Percentiles rank a stretch among this genome's conserved stretches.
Conservation (phyloP, 2,797 vertebrate species). For the Bradypus variegatus region DNA sequence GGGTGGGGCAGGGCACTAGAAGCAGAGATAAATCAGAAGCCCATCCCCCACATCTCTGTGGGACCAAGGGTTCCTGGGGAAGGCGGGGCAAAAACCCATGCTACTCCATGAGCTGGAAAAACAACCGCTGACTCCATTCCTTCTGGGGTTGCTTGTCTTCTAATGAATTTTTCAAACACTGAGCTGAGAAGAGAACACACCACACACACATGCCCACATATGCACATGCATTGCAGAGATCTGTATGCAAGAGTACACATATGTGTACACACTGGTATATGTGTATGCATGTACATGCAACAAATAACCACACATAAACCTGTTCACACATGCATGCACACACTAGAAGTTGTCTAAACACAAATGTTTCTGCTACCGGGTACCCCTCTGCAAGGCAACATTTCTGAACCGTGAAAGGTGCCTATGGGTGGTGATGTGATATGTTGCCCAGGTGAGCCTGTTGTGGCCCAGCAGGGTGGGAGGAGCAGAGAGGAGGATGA, state of each 20-base stretch:
- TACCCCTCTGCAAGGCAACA: not conserved
- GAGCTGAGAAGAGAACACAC: conserved; percentile 21
- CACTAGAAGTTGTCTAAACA: not conserved
- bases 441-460: not conserved
- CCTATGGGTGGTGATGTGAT: not conserved
- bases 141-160: conserved; percentile 39
- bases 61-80: not conserved
- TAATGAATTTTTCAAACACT: conserved; percentile 45
- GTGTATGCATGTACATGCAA: not conserved
- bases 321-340: not conserved
- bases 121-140: conserved; percentile 32
- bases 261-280: not conserved
- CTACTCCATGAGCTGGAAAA: conserved; percentile 29
- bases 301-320: not conserved
- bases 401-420: not conserved
- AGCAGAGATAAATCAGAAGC: not conserved
- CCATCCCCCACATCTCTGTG: not conserved
- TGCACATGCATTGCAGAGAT: not conserved
- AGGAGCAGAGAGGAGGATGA: not conserved
- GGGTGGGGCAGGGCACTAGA: not conserved
- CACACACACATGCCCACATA: not conserved
- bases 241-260: not conserved
- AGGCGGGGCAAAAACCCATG: not conserved
- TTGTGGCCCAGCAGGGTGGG: not conserved
- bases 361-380: not conserved